These are phyloP conservation scores for Drosophila serrata DNA, from an alignment of 1,140 invertebrate species.

Conservation along the genomic window DNA sequence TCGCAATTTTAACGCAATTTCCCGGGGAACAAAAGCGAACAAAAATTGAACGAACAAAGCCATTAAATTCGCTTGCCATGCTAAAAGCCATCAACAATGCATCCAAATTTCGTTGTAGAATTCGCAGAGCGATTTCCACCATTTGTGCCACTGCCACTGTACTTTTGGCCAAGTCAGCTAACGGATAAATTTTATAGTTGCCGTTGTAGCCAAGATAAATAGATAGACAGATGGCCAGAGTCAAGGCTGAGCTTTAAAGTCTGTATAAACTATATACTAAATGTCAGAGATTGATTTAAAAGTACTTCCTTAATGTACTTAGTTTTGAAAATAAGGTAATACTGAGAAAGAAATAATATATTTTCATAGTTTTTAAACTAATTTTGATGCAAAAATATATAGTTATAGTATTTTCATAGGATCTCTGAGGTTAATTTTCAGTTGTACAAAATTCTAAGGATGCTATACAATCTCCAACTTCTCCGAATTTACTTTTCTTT, in stretches of 20 bases:
- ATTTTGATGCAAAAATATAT: no score
- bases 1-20: constrained; percentile 70
- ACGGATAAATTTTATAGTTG: constrained; percentile 44
- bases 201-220: constrained; percentile 13
- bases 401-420: neutral
- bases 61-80: constrained; percentile 67
- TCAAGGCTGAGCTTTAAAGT: neutral
- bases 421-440: neutral
- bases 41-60: constrained; percentile 30
- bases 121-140: constrained; percentile 13
- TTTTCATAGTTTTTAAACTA: no score
- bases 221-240: constrained; percentile 4
- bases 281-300: neutral
- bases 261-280: no score
- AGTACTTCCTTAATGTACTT: neutral
- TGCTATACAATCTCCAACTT: no score
- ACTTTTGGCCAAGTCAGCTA: constrained; percentile 39
- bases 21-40: constrained; percentile 42
- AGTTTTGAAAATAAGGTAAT: neutral
- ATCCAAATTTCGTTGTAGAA: constrained; percentile 27
- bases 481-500: neutral
- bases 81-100: constrained; percentile 52
- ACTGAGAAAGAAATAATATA: neutral
- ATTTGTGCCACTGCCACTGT: constrained; percentile 11
- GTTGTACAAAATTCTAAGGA: no score